Evolutionary conservation across 2,113 vertebrate genomes (phyloP).

Genomic region (Macquaria ambigua): DNA sequence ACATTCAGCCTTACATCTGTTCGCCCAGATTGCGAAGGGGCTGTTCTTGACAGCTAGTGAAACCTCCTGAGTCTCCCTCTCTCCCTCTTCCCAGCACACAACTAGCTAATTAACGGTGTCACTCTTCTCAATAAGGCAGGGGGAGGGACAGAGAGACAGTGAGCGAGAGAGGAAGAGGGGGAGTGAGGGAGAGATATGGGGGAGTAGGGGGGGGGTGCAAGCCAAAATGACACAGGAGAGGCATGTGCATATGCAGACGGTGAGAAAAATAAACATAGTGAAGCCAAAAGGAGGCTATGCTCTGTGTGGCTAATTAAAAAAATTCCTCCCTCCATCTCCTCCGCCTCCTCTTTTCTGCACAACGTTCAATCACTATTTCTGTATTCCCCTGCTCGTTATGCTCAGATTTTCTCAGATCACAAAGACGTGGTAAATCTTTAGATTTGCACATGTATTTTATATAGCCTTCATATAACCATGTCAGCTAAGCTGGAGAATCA

Average conservation of each 20-base stretch:
- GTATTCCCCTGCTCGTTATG: slow-evolving; percentile 66
- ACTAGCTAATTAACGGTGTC: slow-evolving; percentile 88
- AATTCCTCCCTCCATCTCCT: slow-evolving; percentile 56
- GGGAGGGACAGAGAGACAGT: slow-evolving; percentile 69
- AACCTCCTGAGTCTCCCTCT: slow-evolving; percentile 82
- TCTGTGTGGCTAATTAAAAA: slow-evolving; percentile 85
- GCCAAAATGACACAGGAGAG: slow-evolving; percentile 81
- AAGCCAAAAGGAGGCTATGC: slow-evolving; percentile 80
- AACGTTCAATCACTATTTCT: slow-evolving; percentile 72
- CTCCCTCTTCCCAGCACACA: slow-evolving; percentile 78
- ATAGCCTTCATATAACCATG: slow-evolving; percentile 30
- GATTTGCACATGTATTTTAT: slow-evolving; percentile 49
- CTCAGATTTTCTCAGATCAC: slow-evolving; percentile 61
- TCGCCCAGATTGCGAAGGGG: slow-evolving; percentile 85
- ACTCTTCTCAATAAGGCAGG: slow-evolving; percentile 83
- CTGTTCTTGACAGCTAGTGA: slow-evolving; percentile 86
- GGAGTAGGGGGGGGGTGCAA: slow-evolving; percentile 57
- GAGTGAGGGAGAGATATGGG: slow-evolving; percentile 34
- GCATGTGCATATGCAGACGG: slow-evolving; percentile 76
- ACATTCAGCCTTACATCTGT: slow-evolving; percentile 88
- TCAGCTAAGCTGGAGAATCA: slow-evolving; percentile 35
- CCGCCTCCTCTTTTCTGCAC: slow-evolving; percentile 56
- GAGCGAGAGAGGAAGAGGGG: slow-evolving; percentile 53
- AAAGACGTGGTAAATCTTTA: slow-evolving; percentile 47
- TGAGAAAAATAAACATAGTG: slow-evolving; percentile 83